phyloP scores from a whole-genome alignment of 2,888 invertebrate genomes.

The Ormia ochracea region DNA sequence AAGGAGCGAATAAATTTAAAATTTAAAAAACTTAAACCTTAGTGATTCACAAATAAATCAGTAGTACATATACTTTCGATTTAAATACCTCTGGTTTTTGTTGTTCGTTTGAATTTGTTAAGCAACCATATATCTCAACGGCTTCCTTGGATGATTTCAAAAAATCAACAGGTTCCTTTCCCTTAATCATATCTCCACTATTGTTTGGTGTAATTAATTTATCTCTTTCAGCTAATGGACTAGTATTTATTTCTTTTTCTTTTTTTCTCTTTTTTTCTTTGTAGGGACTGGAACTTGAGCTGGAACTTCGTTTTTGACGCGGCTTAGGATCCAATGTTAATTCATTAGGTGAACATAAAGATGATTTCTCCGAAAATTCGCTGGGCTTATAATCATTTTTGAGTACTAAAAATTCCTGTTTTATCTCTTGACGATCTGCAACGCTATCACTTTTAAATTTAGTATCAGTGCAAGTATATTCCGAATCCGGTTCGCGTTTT shows the following conservation, averaged over 20 bases:
- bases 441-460: constrained; percentile 68
- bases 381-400: constrained; percentile 69
- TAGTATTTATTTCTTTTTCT: constrained; percentile 66
- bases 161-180: constrained; percentile 48
- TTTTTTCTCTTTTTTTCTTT: constrained; percentile 77
- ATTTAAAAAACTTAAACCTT: too few relatives aligned
- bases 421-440: constrained; percentile 61
- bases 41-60: too few relatives aligned
- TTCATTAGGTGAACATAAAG: constrained; percentile 52
- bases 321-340: constrained; percentile 63
- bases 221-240: constrained; percentile 36
- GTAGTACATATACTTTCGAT: too few relatives aligned
- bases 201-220: constrained; percentile 7
- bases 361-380: constrained; percentile 55
- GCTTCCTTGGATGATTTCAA: constrained; percentile 36
- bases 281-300: constrained; percentile 75
- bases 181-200: constrained; percentile 22
- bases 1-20: too few relatives aligned
- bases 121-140: background rate
- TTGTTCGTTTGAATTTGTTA: constrained; percentile 33
- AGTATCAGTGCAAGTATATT: constrained; percentile 65
- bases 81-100: constrained; percentile 56
- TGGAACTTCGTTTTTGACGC: constrained; percentile 74
- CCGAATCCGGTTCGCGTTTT: constrained; percentile 69
- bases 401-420: constrained; percentile 69